A percentile compares a stretch with the other conserved stretches of the same genome.
Conservation (phyloP, 1,140 invertebrate species). For the Whitmania pigra region DNA sequence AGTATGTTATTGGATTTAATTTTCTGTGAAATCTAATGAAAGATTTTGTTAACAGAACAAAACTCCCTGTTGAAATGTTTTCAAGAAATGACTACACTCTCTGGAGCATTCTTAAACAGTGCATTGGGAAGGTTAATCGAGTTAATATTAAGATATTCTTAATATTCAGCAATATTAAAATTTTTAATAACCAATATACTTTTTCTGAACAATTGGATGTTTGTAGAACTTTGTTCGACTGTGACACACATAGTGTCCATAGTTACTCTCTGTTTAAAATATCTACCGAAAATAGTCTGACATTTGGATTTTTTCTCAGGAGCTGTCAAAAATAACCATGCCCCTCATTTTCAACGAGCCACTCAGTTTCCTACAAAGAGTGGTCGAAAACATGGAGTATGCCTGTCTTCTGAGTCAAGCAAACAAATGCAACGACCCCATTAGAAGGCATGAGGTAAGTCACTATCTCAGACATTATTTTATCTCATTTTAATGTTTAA, state of each 20-base stretch:
- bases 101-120: slow-evolving; percentile 85
- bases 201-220: no score
- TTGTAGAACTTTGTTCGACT: no score
- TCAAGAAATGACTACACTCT: slow-evolving; percentile 76
- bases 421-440: slow-evolving; percentile 58
- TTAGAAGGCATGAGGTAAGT: slow-evolving; percentile 59
- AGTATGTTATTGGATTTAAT: neutral
- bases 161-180: no score
- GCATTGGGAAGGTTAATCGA: slow-evolving; percentile 62
- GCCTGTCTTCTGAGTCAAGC: slow-evolving; percentile 67
- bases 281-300: no score
- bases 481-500: no score
- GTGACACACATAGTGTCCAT: no score
- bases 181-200: no score
- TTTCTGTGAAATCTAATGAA: neutral
- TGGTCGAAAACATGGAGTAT: slow-evolving; percentile 91
- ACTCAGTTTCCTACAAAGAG: slow-evolving; percentile 79
- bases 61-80: slow-evolving; percentile 68
- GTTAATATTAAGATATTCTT: neutral
- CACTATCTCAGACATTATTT: no score
- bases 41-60: slow-evolving; percentile 4
- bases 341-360: slow-evolving; percentile 94
- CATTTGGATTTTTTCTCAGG: slow-evolving; percentile 39
- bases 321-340: slow-evolving; percentile 92
- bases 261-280: no score